Evolutionary conservation across 2,113 vertebrate species (phyloP), one percentile per base, ranked within the genome.

Genomic region (Drymodes brunneopygia): DNA sequence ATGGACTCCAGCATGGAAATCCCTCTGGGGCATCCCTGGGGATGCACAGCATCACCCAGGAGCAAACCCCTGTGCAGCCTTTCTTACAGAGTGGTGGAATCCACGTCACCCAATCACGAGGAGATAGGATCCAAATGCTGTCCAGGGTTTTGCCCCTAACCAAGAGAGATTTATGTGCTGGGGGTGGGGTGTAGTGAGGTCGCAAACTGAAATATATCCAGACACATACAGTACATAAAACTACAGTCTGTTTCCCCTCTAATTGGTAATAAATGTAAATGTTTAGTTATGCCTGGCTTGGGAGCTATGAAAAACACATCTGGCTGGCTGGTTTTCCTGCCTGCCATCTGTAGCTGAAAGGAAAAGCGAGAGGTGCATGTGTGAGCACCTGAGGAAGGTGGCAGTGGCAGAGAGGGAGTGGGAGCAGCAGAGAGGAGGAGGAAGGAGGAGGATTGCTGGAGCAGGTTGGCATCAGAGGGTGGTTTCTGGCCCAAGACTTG

Each of bases 191-290:
- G 61, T 77, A 82, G 86, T 94, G 90, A 94, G 93, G 96, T 94
- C 95, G 97, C 95, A 94, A 95, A 93, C 92, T 92, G 90, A 98
- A 97, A 97, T 95, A 95, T 23, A 97, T 89, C 94, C 94, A 97
- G 97, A 88, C 97, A 93, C 93, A 97, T 93, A 86, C 93, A 98
- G 96, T 98, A 88, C 97, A 98, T 98, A 98, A 98, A 98, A 97
- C 97, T 97, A 97, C 97, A 98, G 98, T 97, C 97, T 98, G 98
- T 97, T 98, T 98, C 96, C 96, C 96, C 88, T 98, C 98, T 98
- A 98, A 98, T 98, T 98, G 98, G 98, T 98, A 98, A 98, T 98
- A 98, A 98, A 98, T 98, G 98, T 98, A 98, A 98, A 98, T 98
- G 98, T 98, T 98, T 98, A 97, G 98, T 98, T 98, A 98, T 96